A percentile compares a stretch with the other conserved stretches of the same genome.
phyloP scores from a whole-genome alignment of 2,113 vertebrate genomes.

The Charina bottae region DNA sequence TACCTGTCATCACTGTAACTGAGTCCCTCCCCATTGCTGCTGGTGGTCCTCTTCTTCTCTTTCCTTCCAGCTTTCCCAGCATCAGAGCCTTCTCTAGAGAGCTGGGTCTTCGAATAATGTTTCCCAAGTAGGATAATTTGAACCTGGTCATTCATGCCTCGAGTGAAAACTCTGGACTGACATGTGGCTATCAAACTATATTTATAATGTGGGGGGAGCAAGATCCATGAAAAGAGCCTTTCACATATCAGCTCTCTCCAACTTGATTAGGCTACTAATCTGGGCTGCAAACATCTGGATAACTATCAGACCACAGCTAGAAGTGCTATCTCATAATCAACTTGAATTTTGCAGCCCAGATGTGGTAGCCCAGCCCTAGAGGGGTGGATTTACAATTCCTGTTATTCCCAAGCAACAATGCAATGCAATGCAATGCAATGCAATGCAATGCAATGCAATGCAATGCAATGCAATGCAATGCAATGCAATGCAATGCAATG shows the following conservation, averaged over 20 bases:
- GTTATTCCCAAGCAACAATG: not conserved
- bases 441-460: too few relatives aligned
- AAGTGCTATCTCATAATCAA: not conserved
- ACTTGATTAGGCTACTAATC: not conserved
- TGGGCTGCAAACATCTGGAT: not conserved
- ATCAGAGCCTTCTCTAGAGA: not conserved
- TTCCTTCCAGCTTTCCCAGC: not conserved
- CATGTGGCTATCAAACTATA: not conserved
- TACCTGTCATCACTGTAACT: not conserved
- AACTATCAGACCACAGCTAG: not conserved
- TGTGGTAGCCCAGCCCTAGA: not conserved
- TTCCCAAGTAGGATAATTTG: not conserved
- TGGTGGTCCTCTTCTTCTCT: not conserved
- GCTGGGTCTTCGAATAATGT: too few relatives aligned
- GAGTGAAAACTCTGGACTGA: not conserved
- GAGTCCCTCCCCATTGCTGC: not conserved
- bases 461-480: too few relatives aligned
- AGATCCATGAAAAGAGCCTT: not conserved
- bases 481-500: too few relatives aligned
- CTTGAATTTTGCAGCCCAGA: not conserved
- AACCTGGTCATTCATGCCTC: not conserved
- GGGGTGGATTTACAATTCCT: not conserved
- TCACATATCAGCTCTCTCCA: too few relatives aligned
- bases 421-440: too few relatives aligned
- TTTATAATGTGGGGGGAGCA: not conserved